Percentiles rank a stretch among this genome's conserved stretches.
Evolutionary conservation across 2,888 invertebrate species (phyloP).

Genomic region (Encarsia formosa): DNA sequence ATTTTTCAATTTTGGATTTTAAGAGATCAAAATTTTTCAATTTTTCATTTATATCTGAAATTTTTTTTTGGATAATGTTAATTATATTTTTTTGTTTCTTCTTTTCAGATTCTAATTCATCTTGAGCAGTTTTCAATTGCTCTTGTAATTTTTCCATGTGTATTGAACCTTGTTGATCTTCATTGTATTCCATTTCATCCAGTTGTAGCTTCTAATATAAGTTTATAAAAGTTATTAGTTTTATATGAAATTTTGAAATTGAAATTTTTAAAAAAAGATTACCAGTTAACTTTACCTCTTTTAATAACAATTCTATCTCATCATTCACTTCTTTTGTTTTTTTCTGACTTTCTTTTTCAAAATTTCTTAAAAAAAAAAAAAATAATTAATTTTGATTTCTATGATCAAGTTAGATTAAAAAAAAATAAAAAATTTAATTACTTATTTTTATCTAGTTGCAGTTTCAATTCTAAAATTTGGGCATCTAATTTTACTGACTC

Average conservation of each 20-base stretch:
- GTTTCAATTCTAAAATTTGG: no score
- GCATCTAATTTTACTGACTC: no score
- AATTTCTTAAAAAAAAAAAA: neutral
- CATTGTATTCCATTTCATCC: neutral
- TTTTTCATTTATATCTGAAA: slow-evolving; percentile 9
- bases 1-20: slow-evolving; percentile 3
- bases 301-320: slow-evolving; percentile 1
- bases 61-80: slow-evolving; percentile 17
- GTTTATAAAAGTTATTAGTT: neutral
- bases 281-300: slow-evolving; percentile 9
- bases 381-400: no score
- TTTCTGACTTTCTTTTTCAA: neutral
- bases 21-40: slow-evolving; percentile 12
- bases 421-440: no score
- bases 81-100: slow-evolving; percentile 11
- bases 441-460: no score
- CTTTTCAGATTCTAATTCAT: slow-evolving; percentile 8
- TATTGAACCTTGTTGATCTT: slow-evolving; percentile 10
- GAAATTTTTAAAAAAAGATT: neutral
- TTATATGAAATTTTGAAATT: neutral
- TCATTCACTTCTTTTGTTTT: slow-evolving; percentile 2
- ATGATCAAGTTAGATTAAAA: no score
- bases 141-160: slow-evolving; percentile 10
- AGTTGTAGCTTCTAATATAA: neutral
- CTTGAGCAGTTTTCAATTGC: slow-evolving; percentile 7